Conservation (phyloP, 2,888 invertebrate genomes). For the Gymnosoma rotundatum region DNA sequence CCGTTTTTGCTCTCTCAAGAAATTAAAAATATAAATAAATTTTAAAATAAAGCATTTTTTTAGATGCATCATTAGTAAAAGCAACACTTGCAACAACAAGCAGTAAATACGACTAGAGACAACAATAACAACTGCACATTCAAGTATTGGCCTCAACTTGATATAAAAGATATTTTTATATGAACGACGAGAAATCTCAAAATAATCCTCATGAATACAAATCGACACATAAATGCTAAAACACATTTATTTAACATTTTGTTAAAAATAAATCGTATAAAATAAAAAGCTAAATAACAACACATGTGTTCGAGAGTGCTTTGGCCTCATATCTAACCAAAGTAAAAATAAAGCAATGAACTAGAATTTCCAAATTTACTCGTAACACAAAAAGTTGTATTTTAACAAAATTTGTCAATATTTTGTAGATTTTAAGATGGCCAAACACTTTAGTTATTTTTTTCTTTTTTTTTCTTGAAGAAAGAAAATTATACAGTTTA, state of each 20-base stretch:
- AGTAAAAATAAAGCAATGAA: background rate
- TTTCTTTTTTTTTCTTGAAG: background rate
- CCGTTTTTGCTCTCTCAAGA: conserved; percentile 53
- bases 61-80: conserved; percentile 81
- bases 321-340: background rate
- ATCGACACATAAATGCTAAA: conserved; percentile 66
- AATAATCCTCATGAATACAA: conserved; percentile 64
- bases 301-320: conserved; percentile 51
- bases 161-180: conserved; percentile 61
- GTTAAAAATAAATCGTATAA: conserved; percentile 56
- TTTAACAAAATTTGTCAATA: conserved; percentile 59
- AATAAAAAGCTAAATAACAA: conserved; percentile 45
- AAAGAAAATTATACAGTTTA: conserved; percentile 19
- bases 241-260: conserved; percentile 64
- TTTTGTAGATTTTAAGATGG: conserved; percentile 15
- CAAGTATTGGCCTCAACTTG: conserved; percentile 56
- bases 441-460: background rate
- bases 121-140: conserved; percentile 26
- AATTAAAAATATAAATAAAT: conserved; percentile 72
- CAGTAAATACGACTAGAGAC: conserved; percentile 33
- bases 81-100: conserved; percentile 79
- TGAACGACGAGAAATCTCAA: conserved; percentile 57
- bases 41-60: conserved; percentile 80
- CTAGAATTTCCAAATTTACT: conserved; percentile 22
- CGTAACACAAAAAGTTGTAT: background rate